A percentile compares a stretch with the other conserved stretches of the same genome.
These are phyloP conservation scores for Ciona savignyi DNA, from an alignment of 23 tunicate species.

Conservation along the genomic window DNA sequence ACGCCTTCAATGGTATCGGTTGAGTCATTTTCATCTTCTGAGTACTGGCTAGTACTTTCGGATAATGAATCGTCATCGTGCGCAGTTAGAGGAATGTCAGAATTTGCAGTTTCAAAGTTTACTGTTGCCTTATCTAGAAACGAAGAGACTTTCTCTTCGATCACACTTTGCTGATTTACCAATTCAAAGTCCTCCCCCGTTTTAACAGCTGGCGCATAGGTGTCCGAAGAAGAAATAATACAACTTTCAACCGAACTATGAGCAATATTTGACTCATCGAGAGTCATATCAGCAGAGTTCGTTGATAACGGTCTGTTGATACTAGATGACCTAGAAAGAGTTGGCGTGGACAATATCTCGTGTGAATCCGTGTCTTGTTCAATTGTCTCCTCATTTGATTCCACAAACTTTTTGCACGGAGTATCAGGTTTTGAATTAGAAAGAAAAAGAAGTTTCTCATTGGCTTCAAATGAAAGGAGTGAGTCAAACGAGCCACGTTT, in stretches of 20 bases:
- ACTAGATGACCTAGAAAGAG: conserved; percentile 14
- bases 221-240: background rate
- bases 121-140: too few relatives aligned
- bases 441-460: conserved; percentile 43
- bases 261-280: background rate
- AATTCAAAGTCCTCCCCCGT: background rate
- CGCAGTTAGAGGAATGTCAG: background rate
- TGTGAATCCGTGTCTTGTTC: background rate
- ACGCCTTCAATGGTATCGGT: background rate
- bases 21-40: background rate
- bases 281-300: too few relatives aligned
- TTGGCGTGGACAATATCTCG: background rate
- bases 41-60: background rate
- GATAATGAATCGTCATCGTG: too few relatives aligned
- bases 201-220: too few relatives aligned
- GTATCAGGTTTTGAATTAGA: background rate
- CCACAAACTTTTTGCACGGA: background rate
- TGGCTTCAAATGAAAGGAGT: conserved; percentile 75
- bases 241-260: background rate
- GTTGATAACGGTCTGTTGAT: conserved; percentile 24
- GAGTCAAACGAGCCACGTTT: conserved; percentile 54
- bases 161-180: background rate
- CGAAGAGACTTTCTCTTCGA: background rate
- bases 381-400: background rate
- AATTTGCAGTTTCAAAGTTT: too few relatives aligned